Evolutionary conservation across 1,140 invertebrate genomes (phyloP), one percentile per base, ranked within the genome.

Genomic region (Pemphigus obesinymphae): DNA sequence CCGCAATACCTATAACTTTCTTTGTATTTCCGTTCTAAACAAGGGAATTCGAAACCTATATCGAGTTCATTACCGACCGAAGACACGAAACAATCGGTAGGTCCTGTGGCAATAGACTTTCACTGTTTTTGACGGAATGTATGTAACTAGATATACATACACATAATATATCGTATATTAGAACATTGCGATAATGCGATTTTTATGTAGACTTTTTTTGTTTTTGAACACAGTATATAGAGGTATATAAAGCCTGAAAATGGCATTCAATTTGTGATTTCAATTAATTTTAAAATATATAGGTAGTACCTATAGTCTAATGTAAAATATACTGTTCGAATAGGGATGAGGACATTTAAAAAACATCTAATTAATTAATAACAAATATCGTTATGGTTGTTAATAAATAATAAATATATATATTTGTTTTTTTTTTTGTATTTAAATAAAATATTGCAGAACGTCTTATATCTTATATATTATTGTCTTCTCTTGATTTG

Each of bases 61-160:
- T 45, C 15, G 53, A 43, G 55, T 78, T 78, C 53, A 78, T 76
- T 76, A 76, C 73, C 73, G 73, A 50, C 55, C 73, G 73, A 76
- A 55, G 48, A 55, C 73, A 55, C 50, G 50, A 76, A 76, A 76
- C 73, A 58, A 58, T 40, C 73, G 73, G 73, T 40, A 55, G 50
- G 48, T 48, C 37, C 23, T 29, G 53, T 37, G 55, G 75, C 34
- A 40, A 37, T 43, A 23, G 31, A 61, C 76, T 80, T 80, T 80
- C 76, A 80, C 76, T 80, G 53, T 63, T 80, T 80, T 37, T 7
- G 8, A 40, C 29, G 50, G 55, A 61, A 43, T 48, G 8, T n/a
- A 31, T 29, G 6, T 45, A 26, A 66, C 63, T 70, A 68, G 11
- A 13, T 15, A 26, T 26, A 43, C 20, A 45, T 45, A 23, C n/a